These are phyloP conservation scores for Naso thynnoides DNA, from an alignment of 2,797 vertebrate genomes.

Conservation along the genomic window DNA sequence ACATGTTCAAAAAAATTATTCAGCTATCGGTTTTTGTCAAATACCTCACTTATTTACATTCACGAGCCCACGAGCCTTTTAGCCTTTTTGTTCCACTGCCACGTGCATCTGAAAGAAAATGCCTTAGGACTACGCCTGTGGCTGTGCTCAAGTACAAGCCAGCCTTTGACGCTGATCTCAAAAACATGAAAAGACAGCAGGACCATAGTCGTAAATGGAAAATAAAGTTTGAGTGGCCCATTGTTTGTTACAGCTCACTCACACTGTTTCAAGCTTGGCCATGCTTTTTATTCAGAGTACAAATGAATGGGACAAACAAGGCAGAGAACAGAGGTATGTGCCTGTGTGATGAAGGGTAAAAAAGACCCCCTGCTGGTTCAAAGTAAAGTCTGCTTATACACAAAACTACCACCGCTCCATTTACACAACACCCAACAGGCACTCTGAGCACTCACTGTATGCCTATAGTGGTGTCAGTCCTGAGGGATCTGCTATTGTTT, in stretches of 20 bases:
- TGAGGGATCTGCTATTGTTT: slow-evolving; percentile 70
- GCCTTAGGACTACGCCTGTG: slow-evolving; percentile 18
- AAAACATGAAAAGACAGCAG: slow-evolving; percentile 49
- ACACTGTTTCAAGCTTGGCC: slow-evolving; percentile 29
- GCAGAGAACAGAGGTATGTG: slow-evolving; percentile 28
- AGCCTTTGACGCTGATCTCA: slow-evolving; percentile 37
- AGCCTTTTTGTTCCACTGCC: slow-evolving; percentile 25
- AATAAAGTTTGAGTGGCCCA: slow-evolving; percentile 52
- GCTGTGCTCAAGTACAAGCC: slow-evolving; percentile 49
- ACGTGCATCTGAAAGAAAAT: slow-evolving; percentile 32
- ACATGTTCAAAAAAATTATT: slow-evolving; percentile 15
- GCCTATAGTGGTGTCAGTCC: slow-evolving; percentile 54
- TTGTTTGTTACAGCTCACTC: slow-evolving; percentile 54
- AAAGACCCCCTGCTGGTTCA: slow-evolving; percentile 63
- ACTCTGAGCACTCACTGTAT: slow-evolving; percentile 18
- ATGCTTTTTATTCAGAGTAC: slow-evolving; percentile 54
- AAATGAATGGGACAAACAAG: slow-evolving; percentile 57
- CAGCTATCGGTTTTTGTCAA: neutral
- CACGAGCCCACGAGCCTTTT: neutral
- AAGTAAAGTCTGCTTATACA: slow-evolving; percentile 60
- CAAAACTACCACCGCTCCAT: slow-evolving; percentile 37
- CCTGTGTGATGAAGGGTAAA: slow-evolving; percentile 38
- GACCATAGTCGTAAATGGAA: slow-evolving; percentile 30
- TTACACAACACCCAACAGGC: slow-evolving; percentile 62
- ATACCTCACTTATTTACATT: neutral